Evolutionary conservation across 2,797 vertebrate genomes (phyloP).

Genomic region (Melanotaenia trifasciata): DNA sequence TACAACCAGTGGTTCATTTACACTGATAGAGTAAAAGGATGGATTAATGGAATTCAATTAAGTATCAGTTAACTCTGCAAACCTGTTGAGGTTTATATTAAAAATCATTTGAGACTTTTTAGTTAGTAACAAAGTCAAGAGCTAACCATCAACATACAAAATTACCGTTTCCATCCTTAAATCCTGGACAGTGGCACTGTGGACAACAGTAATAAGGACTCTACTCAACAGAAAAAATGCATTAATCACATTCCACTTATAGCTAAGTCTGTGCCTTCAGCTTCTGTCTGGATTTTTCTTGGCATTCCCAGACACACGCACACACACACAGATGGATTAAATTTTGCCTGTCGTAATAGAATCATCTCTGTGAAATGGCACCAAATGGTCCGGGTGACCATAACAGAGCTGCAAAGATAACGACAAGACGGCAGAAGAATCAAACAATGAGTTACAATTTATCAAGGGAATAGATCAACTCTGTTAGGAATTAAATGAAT

Average conservation of each 20-base stretch:
- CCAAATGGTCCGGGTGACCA: slow-evolving; percentile 63
- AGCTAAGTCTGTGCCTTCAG: slow-evolving; percentile 35
- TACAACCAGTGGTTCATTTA: too few species aligned
- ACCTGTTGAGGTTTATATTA: neutral
- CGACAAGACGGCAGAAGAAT: slow-evolving; percentile 68
- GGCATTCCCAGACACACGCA: slow-evolving; percentile 19
- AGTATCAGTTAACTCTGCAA: slow-evolving; percentile 3
- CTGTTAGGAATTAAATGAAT: slow-evolving; percentile 50
- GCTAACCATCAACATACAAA: neutral
- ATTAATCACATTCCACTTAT: slow-evolving; percentile 29
- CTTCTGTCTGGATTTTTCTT: slow-evolving; percentile 17
- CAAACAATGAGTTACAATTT: slow-evolving; percentile 63
- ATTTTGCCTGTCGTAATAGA: slow-evolving; percentile 64
- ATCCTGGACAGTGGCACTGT: neutral
- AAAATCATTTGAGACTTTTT: neutral
- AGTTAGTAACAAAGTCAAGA: slow-evolving; percentile 6
- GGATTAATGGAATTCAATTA: neutral
- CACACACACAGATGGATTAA: slow-evolving; percentile 49
- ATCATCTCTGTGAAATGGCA: slow-evolving; percentile 66
- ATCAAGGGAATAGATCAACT: slow-evolving; percentile 62
- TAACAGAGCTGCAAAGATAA: slow-evolving; percentile 60
- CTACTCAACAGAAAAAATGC: neutral
- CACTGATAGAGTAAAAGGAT: neutral
- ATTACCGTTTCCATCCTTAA: neutral
- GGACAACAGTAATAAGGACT: neutral